Conservation (phyloP, 2,797 vertebrate species). For the Cyprinella venusta region DNA sequence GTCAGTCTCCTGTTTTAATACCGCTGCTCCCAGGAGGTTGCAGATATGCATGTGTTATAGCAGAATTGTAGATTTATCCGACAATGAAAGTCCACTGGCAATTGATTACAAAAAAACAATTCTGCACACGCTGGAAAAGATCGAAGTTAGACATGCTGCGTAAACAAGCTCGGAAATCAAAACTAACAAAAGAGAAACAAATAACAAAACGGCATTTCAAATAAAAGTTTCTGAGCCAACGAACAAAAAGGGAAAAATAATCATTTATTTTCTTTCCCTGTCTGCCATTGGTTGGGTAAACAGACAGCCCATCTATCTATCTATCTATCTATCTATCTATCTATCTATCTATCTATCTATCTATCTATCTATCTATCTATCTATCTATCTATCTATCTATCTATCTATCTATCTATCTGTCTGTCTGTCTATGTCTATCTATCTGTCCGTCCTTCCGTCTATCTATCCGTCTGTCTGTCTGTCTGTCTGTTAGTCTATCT, state of each 20-base stretch:
- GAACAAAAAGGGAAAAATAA: constrained; percentile 15
- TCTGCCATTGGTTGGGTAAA: background rate
- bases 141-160: background rate
- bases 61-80: constrained; percentile 17
- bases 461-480: no score
- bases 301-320: background rate
- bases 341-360: no score
- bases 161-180: background rate
- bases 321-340: no score
- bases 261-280: background rate
- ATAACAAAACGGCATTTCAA: constrained; percentile 9
- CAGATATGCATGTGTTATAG: constrained; percentile 7
- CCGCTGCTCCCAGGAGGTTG: constrained; percentile 58
- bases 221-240: background rate
- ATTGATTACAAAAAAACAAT: constrained; percentile 8
- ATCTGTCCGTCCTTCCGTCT: accelerated
- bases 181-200: background rate
- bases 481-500: accelerated
- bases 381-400: accelerated
- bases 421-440: accelerated
- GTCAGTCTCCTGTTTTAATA: constrained; percentile 56
- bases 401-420: accelerated
- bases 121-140: background rate
- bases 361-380: no score
- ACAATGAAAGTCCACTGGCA: background rate